Base-by-base conservation (phyloP, 2,888 invertebrate species). In the Acleris holmiana region DNA sequence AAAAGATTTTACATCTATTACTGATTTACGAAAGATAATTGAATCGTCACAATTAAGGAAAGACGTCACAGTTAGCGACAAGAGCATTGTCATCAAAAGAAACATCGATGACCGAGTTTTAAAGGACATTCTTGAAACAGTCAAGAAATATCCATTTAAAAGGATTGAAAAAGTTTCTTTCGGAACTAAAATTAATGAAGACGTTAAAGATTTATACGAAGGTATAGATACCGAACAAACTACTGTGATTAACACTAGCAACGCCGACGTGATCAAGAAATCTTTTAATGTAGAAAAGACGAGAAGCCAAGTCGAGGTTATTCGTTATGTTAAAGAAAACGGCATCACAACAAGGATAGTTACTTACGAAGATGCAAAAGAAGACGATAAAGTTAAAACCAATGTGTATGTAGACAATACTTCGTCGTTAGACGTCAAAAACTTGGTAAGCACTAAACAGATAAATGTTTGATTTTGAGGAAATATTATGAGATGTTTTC, bases 161-260 rank as follows among this genome's bases (percentile, higher is more conserved):
- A 84, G 88, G 72, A 93, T 89, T 68, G 89, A 89, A 69, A 93
- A 92, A 75, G 93, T 94, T 47, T 90, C 93, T 7, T 91, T 93
- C 71, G 92, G 94, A 53, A 89, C 93, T 58, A 94, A 93, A 82
- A 89, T 94, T 68, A 94, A 94, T 68, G 89, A 94, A 73, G 94
- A 94, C 73, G 93, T 94, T 17, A 94, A 94, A 81, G 94, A 92
- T 75, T 78, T 92, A 15, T 91, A 91, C 59, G 92, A 92, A 80
- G 91, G 92, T 19, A 73, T 87, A 41, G 92, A 92, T 67, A 82
- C 88, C 44, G 86, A 91, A 77, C 84, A 91, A 72, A 86, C 85
- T 5, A 90, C 86, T 53, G 78, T 89, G 49, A 62, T 91, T 48
- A 85, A 80, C 54, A 84, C 86, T 40, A 84, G 82, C 61, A 86